Conservation (phyloP, 2,888 invertebrate species). For the Iselma pallidipennis region DNA sequence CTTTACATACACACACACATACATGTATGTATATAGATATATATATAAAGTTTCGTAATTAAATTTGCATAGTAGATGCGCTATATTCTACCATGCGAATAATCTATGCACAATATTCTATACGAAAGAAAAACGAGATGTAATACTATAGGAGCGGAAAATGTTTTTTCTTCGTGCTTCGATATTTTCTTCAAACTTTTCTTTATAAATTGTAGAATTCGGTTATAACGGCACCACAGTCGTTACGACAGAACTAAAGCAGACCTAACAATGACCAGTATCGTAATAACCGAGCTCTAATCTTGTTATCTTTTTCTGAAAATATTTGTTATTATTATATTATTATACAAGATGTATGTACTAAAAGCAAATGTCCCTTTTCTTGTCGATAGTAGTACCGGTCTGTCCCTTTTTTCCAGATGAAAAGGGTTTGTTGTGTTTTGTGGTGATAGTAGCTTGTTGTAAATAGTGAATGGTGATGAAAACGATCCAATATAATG, state of each 20-base stretch:
- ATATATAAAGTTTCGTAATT: neutral
- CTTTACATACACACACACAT: neutral
- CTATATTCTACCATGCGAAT: neutral
- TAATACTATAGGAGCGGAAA: neutral
- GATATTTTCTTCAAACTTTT: neutral
- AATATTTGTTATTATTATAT: too few species aligned
- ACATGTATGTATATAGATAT: neutral
- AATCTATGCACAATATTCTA: neutral
- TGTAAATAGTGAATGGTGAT: neutral
- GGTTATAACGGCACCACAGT: too few species aligned
- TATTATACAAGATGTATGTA: too few species aligned
- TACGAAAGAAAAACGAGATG: conserved; percentile 1
- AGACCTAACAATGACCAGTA: too few species aligned
- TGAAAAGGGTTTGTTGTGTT: too few species aligned
- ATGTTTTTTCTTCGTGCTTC: neutral
- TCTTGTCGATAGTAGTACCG: too few species aligned
- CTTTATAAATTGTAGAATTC: too few species aligned
- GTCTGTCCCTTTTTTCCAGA: too few species aligned
- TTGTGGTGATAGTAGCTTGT: neutral
- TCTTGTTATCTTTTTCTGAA: too few species aligned
- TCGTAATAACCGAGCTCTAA: too few species aligned
- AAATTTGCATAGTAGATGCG: neutral
- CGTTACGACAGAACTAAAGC: too few species aligned
- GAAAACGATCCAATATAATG: neutral
- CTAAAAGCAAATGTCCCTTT: too few species aligned